Conservation (phyloP, 2,888 invertebrate genomes). For the Ashinkailepas kermadecensis region DNA sequence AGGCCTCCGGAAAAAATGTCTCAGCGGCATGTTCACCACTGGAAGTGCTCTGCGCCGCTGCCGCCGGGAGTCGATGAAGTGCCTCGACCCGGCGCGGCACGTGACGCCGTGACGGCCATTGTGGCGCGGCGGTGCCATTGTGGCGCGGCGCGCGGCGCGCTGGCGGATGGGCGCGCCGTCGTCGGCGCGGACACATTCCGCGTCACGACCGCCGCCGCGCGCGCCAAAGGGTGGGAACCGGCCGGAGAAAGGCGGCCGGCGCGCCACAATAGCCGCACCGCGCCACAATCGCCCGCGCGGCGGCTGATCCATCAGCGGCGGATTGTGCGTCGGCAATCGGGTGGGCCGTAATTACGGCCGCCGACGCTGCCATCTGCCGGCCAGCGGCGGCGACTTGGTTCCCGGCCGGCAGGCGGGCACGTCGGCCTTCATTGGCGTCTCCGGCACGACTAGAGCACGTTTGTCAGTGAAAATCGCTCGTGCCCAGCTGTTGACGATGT, state of each 20-base stretch:
- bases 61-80: too few relatives aligned
- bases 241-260: background rate
- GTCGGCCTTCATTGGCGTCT: too few relatives aligned
- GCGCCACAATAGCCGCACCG: background rate
- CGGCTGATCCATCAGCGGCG: conserved; percentile 2
- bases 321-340: conserved; percentile 4
- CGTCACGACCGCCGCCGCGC: background rate
- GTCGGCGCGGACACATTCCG: conserved; percentile 8
- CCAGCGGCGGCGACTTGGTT: too few relatives aligned
- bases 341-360: background rate
- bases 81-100: too few relatives aligned
- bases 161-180: conserved; percentile 8
- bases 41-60: too few relatives aligned
- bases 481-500: too few relatives aligned
- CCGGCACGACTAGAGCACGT: too few relatives aligned
- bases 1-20: too few relatives aligned
- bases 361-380: too few relatives aligned
- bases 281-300: background rate
- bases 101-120: background rate
- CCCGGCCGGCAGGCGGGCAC: too few relatives aligned
- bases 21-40: too few relatives aligned
- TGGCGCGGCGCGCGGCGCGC: background rate
- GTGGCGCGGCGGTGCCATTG: background rate
- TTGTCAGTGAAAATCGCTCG: too few relatives aligned
- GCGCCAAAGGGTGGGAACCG: conserved; percentile 1